Evolutionary conservation across 2,888 invertebrate species (phyloP).

Genomic region (Pemphredon lugubris): DNA sequence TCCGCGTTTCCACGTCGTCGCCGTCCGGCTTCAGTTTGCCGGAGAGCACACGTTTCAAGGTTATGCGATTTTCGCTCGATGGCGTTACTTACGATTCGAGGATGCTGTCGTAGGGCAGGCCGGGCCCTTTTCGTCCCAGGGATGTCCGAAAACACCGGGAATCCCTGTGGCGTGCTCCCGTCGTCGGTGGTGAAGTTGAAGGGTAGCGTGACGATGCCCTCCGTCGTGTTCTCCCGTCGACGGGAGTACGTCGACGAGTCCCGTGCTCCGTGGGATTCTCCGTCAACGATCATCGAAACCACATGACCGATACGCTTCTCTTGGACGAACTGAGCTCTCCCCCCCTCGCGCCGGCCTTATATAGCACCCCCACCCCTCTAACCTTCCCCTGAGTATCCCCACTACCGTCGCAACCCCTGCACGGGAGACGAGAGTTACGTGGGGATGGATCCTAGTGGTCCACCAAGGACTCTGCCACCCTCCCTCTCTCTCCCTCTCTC

Average conservation of each 20-base stretch:
- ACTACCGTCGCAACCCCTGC: constrained; percentile 68
- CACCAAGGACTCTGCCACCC: constrained; percentile 55
- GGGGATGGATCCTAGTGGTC: constrained; percentile 73
- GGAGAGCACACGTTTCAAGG: constrained; percentile 37
- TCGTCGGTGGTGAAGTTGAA: constrained; percentile 4
- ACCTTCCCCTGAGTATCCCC: constrained; percentile 71
- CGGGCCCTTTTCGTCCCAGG: neutral
- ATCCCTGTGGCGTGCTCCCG: constrained; percentile 29
- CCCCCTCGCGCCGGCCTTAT: constrained; percentile 78
- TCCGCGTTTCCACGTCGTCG: constrained; percentile 6
- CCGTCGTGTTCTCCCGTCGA: neutral
- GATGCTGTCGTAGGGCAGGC: neutral
- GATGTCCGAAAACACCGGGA: constrained; percentile 50
- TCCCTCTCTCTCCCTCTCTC: neutral
- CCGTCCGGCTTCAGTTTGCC: constrained; percentile 22
- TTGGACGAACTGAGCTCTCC: constrained; percentile 80
- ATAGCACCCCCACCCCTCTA: constrained; percentile 80
- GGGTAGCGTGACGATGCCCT: constrained; percentile 20
- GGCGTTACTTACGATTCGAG: constrained; percentile 57
- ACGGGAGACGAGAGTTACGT: constrained; percentile 58
- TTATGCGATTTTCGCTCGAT: constrained; percentile 16
- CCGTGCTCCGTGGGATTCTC: constrained; percentile 55
- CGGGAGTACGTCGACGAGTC: constrained; percentile 25
- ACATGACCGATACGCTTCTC: constrained; percentile 78
- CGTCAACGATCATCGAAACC: constrained; percentile 64